phyloP scores from a whole-genome alignment of 1,140 invertebrate species.

The Dendroctonus valens region DNA sequence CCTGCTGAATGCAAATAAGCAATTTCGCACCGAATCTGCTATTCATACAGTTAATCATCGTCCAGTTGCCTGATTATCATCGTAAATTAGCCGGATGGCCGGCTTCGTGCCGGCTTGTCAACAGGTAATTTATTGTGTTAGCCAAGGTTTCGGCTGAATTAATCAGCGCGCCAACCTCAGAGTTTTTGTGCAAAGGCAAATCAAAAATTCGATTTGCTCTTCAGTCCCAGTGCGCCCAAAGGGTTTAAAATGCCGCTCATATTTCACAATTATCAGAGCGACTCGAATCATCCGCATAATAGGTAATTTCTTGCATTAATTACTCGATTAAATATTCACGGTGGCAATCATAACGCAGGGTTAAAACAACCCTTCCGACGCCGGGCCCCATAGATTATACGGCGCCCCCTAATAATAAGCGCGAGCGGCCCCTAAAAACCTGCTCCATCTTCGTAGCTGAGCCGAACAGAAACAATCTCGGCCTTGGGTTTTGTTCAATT shows the following conservation, averaged over 20 bases:
- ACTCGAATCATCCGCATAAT: constrained; percentile 52
- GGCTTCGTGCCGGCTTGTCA: constrained; percentile 14
- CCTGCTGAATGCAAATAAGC: constrained; percentile 45
- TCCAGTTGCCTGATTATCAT: constrained; percentile 50
- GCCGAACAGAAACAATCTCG: too few species aligned
- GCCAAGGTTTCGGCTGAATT: not conserved
- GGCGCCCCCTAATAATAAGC: constrained; percentile 28
- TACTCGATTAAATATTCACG: constrained; percentile 53
- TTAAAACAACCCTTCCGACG: constrained; percentile 49
- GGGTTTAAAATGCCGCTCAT: constrained; percentile 35
- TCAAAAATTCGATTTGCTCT: too few species aligned
- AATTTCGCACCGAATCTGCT: constrained; percentile 47
- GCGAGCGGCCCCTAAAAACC: not conserved
- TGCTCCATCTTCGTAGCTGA: constrained; percentile 1
- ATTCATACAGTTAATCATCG: constrained; percentile 52
- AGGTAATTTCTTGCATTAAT: constrained; percentile 54
- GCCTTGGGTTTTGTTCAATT: too few species aligned
- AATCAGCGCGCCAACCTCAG: too few species aligned
- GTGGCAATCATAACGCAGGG: constrained; percentile 51
- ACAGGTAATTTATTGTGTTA: constrained; percentile 23
- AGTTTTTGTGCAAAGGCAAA: too few species aligned
- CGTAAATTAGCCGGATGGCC: constrained; percentile 43
- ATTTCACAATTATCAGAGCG: constrained; percentile 51
- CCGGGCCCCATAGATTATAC: constrained; percentile 48
- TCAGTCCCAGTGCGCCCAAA: constrained; percentile 3